Conservation (phyloP, 2,888 invertebrate genomes). For the Eristalinus sepulchralis region DNA sequence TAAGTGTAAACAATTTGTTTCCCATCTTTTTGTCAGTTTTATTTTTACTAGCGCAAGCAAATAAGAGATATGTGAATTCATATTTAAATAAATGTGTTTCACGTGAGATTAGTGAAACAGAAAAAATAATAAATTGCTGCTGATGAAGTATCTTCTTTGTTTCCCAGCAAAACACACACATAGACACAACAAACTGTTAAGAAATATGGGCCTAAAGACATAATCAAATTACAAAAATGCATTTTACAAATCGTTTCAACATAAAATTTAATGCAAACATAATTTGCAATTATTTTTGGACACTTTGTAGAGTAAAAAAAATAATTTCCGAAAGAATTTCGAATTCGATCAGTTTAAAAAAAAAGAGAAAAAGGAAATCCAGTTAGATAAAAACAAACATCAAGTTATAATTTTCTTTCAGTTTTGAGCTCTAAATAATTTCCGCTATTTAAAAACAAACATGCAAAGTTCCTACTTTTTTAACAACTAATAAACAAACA, state of each 20-base stretch:
- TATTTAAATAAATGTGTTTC: neutral
- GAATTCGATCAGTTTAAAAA: neutral
- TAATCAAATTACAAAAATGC: neutral
- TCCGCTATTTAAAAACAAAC: slow-evolving; percentile 22
- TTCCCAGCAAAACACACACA: neutral
- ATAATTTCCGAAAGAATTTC: neutral
- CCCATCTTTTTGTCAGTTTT: neutral
- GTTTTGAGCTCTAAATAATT: slow-evolving; percentile 21
- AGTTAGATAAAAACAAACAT: neutral
- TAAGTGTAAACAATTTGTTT: slow-evolving; percentile 27
- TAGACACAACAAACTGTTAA: neutral
- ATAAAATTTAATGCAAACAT: neutral
- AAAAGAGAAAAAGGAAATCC: slow-evolving; percentile 54
- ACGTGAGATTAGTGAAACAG: neutral
- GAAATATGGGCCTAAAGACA: neutral
- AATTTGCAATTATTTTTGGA: neutral
- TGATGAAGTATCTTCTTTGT: neutral
- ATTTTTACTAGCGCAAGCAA: slow-evolving; percentile 31
- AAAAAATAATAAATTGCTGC: neutral
- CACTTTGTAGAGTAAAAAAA: neutral
- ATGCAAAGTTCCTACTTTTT: slow-evolving; percentile 68
- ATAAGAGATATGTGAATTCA: neutral
- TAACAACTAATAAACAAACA: slow-evolving; percentile 43
- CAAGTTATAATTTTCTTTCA: neutral
- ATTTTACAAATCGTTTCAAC: neutral